Evolutionary conservation across 2,888 invertebrate species (phyloP).

Genomic region (Oligia latruncula): DNA sequence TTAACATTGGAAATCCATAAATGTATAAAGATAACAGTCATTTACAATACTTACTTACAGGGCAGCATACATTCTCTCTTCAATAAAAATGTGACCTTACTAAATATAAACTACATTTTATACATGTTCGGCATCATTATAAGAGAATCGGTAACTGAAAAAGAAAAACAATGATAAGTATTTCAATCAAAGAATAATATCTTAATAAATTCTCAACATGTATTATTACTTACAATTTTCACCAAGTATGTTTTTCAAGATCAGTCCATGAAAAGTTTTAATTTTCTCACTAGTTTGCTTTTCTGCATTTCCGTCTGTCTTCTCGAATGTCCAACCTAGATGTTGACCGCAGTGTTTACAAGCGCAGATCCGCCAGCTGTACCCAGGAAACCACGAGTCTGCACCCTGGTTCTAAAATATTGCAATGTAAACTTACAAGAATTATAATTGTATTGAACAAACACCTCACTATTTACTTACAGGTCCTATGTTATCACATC

Average conservation of each 20-base stretch:
- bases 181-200: neutral
- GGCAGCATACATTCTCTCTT: slow-evolving; percentile 23
- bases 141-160: slow-evolving; percentile 90
- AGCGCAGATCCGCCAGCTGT: slow-evolving; percentile 91
- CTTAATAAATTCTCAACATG: neutral
- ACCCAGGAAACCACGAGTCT: slow-evolving; percentile 92
- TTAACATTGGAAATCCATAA: slow-evolving; percentile 43
- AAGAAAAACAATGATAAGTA: slow-evolving; percentile 52
- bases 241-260: slow-evolving; percentile 85
- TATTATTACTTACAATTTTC: slow-evolving; percentile 85
- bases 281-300: slow-evolving; percentile 69
- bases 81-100: slow-evolving; percentile 36
- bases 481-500: slow-evolving; percentile 88
- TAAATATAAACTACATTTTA: slow-evolving; percentile 74
- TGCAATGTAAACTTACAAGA: neutral
- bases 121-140: slow-evolving; percentile 89
- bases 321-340: slow-evolving; percentile 91
- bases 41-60: slow-evolving; percentile 61
- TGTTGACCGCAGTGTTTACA: slow-evolving; percentile 91
- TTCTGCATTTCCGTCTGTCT: slow-evolving; percentile 72
- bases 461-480: slow-evolving; percentile 74
- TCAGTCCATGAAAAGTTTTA: slow-evolving; percentile 84
- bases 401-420: slow-evolving; percentile 86
- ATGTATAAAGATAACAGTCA: slow-evolving; percentile 41
- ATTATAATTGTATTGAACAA: neutral